Conservation (phyloP, 2,888 invertebrate species). For the Archips xylosteana region DNA sequence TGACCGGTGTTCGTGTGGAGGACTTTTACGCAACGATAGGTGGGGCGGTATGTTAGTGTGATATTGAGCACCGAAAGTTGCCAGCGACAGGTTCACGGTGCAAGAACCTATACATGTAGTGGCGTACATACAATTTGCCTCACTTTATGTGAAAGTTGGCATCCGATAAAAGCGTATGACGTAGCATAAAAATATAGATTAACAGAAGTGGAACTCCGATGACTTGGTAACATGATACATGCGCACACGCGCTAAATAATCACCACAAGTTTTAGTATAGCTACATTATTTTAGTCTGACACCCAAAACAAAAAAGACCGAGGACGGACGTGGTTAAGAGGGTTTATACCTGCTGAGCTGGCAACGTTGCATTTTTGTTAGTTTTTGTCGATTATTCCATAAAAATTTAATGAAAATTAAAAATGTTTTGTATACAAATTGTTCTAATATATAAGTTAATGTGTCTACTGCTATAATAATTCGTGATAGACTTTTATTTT, state of each 20-base stretch:
- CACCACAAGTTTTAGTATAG: too few relatives aligned
- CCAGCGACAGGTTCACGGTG: slow-evolving; percentile 63
- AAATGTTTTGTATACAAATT: too few relatives aligned
- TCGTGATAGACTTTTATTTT: too few relatives aligned
- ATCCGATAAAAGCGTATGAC: slow-evolving; percentile 44
- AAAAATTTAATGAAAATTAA: too few relatives aligned
- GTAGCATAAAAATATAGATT: neutral
- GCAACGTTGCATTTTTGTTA: too few relatives aligned
- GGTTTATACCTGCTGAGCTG: too few relatives aligned
- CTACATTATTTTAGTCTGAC: neutral
- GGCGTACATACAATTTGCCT: slow-evolving; percentile 52
- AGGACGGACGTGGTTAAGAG: too few relatives aligned
- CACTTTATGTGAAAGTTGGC: slow-evolving; percentile 66
- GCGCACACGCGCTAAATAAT: neutral
- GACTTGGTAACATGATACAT: too few relatives aligned
- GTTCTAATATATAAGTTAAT: too few relatives aligned
- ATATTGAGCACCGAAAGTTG: slow-evolving; percentile 64
- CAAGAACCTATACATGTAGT: slow-evolving; percentile 40
- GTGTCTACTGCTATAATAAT: too few relatives aligned
- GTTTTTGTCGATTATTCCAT: too few relatives aligned
- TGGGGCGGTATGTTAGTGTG: slow-evolving; percentile 47
- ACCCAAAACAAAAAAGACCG: too few relatives aligned
- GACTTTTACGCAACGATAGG: slow-evolving; percentile 47
- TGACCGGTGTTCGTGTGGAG: slow-evolving; percentile 18
- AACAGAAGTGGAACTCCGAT: neutral